A percentile compares a stretch with the other conserved stretches of the same genome.
Evolutionary conservation across 2,797 vertebrate genomes (phyloP).

Genomic region (Halcyon smyrnensis): DNA sequence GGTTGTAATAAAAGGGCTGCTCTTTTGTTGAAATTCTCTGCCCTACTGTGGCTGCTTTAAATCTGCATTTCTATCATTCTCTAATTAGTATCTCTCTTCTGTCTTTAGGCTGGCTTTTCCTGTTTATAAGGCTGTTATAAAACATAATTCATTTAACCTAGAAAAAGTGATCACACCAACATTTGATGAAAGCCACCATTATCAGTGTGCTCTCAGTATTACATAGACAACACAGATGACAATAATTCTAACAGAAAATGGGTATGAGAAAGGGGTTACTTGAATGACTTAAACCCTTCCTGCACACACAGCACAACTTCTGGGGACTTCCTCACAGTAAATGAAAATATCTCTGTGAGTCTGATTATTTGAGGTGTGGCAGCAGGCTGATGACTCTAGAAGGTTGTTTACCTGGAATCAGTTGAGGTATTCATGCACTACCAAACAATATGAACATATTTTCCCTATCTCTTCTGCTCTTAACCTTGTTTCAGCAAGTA

Average conservation of each 20-base stretch:
- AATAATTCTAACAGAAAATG: neutral
- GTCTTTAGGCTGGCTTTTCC: slow-evolving; percentile 64
- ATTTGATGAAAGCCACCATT: neutral
- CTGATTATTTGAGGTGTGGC: slow-evolving; percentile 45
- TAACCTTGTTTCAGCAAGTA: neutral
- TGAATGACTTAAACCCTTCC: neutral
- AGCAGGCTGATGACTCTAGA: neutral
- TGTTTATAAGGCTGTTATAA: slow-evolving; percentile 43
- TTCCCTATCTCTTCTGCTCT: neutral
- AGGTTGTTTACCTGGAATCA: neutral
- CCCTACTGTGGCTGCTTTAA: slow-evolving; percentile 32
- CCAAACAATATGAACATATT: neutral
- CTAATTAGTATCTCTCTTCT: slow-evolving; percentile 59
- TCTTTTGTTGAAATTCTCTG: slow-evolving; percentile 55
- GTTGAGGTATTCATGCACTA: slow-evolving; percentile 2
- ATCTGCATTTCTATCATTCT: slow-evolving; percentile 60
- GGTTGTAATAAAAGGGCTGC: slow-evolving; percentile 50
- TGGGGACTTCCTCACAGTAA: neutral
- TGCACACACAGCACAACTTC: neutral
- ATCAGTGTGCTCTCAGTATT: neutral
- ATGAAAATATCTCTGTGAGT: neutral
- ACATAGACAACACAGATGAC: neutral
- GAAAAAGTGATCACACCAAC: neutral
- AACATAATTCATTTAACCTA: slow-evolving; percentile 51
- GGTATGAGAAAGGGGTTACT: neutral